These are phyloP conservation scores for Antidorcas marsupialis DNA, from an alignment of 2,113 vertebrate genomes.

Conservation along the genomic window DNA sequence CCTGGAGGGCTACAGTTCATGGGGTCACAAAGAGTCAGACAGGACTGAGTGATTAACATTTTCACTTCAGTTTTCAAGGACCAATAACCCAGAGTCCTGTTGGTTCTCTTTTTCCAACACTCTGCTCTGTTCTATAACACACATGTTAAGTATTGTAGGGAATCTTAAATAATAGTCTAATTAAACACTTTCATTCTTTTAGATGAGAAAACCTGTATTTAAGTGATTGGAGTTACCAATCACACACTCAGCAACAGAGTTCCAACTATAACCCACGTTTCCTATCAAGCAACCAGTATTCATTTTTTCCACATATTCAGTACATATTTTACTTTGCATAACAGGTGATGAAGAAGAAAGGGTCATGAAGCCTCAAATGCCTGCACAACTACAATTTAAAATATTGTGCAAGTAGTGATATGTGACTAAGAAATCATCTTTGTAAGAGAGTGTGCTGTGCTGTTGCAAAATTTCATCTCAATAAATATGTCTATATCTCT, in stretches of 20 bases:
- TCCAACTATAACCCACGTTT: neutral
- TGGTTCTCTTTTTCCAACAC: neutral
- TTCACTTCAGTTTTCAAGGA: neutral
- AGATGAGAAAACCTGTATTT: neutral
- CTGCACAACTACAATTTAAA: neutral
- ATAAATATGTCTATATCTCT: neutral
- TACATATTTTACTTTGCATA: neutral
- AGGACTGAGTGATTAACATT: neutral
- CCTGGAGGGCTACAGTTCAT: neutral
- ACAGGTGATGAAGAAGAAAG: neutral
- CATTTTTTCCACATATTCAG: neutral
- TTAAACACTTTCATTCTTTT: neutral
- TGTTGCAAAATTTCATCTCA: neutral
- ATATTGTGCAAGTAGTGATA: neutral
- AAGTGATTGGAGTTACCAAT: neutral
- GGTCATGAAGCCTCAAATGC: neutral
- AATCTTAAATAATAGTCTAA: neutral
- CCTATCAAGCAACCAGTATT: neutral
- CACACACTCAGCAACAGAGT: neutral
- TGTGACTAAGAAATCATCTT: neutral
- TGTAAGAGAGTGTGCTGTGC: neutral
- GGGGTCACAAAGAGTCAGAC: neutral
- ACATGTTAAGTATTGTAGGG: neutral
- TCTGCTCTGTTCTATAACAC: neutral
- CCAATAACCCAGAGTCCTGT: rapidly evolving